Evolutionary conservation across 2,888 invertebrate genomes (phyloP), one percentile per base, ranked within the genome.

Genomic region (Ormyrus thymus): DNA sequence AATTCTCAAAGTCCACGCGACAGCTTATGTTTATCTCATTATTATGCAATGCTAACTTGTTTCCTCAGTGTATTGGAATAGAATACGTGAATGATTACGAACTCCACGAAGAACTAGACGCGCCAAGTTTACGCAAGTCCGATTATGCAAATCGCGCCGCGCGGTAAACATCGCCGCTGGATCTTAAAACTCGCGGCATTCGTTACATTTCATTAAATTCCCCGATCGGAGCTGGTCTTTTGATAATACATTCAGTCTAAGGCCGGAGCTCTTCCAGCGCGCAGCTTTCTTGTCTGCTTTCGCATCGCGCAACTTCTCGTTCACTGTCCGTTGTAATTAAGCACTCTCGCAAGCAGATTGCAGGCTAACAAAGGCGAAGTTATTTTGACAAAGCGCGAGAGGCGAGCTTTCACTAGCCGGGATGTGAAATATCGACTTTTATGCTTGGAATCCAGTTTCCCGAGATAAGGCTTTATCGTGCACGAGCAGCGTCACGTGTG

Each of bases 81-180:
- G 68, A 55, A 62, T 70, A 65, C 11, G 56, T 46, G 45, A 64
- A 70, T 64, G 64, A 76, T 70, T 70, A 64, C 51, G 46, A 45
- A 43, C 6, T 29, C 9, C 76, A 45, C 48, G 48, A 64, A 69
- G 58, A 56, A 58, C 13, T 58, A 50, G 15, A 48, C 6, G n/a
- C 8, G 45, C 8, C 29, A 9, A 7, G 13, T 65, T 80, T 74
- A 59, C 73, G 61, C 59, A 70, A 77, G 13, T 70, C 59, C 65
- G 72, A 43, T 80, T 74, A 73, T 77, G 69, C 64, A 64, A 80
- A 74, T 73, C 64, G 7, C 45, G 53, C 56, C 64, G 62, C 73
- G 76, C 76, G 66, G 73, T 76, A 79, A 76, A 59, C 66, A 62
- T 61, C 50, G 61, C 45, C 45, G 45, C 6, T 29, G 50, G 55